Evolutionary conservation across 1,140 invertebrate genomes (phyloP).

Genomic region (Thaumatotibia leucotreta): DNA sequence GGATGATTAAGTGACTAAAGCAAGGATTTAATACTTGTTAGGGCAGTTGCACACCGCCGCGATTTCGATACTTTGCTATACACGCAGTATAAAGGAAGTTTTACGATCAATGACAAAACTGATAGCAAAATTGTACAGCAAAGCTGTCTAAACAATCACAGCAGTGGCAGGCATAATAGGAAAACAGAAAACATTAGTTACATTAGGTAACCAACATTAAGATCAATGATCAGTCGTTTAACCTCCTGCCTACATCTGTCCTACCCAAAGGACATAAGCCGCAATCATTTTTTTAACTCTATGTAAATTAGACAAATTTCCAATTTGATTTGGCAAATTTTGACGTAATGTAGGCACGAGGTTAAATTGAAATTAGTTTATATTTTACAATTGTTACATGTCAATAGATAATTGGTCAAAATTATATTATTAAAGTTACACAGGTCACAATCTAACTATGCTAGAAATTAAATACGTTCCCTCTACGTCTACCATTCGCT

Average conservation of each 20-base stretch:
- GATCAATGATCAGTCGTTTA: constrained; percentile 30
- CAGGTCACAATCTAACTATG: constrained; percentile 63
- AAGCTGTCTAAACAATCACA: neutral
- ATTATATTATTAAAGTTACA: constrained; percentile 43
- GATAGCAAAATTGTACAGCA: neutral
- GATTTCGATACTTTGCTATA: constrained; percentile 1
- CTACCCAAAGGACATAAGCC: too few relatives aligned
- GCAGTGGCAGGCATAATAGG: neutral
- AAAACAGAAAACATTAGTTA: neutral
- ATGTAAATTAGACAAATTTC: too few relatives aligned
- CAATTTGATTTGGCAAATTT: too few relatives aligned
- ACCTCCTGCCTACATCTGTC: too few relatives aligned
- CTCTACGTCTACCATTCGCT: constrained; percentile 54
- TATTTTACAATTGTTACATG: constrained; percentile 20
- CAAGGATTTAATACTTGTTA: constrained; percentile 41
- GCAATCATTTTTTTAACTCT: too few relatives aligned
- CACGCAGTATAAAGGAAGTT: neutral
- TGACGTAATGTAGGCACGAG: too few relatives aligned
- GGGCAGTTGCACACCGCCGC: constrained; percentile 13
- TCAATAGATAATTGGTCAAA: constrained; percentile 63
- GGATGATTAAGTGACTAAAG: constrained; percentile 58
- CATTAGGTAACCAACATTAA: constrained; percentile 22
- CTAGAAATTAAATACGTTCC: constrained; percentile 69
- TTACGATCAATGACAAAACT: neutral
- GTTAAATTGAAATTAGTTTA: constrained; percentile 28